phyloP scores from a whole-genome alignment of 2,113 vertebrate species.

The Apodemus speciosus region DNA sequence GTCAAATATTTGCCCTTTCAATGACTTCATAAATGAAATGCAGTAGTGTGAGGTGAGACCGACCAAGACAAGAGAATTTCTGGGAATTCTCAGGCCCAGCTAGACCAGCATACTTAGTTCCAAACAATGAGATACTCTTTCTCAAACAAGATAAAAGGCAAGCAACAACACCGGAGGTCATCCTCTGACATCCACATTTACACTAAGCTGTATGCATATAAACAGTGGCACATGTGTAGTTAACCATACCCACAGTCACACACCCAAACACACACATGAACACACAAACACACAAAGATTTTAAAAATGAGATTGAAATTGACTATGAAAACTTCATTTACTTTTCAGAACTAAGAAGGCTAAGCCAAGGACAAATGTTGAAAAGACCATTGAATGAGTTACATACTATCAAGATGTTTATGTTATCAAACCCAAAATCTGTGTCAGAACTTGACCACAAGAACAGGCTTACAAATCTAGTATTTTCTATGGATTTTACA shows the following conservation, averaged over 20 bases:
- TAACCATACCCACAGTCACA: no score
- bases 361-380: background rate
- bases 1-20: background rate
- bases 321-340: background rate
- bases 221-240: background rate
- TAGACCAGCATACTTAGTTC: no score
- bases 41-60: background rate
- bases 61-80: background rate
- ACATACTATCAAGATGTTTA: background rate
- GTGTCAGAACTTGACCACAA: background rate
- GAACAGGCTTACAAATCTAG: background rate
- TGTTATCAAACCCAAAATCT: background rate
- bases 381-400: background rate
- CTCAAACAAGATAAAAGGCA: background rate
- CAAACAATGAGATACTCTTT: background rate
- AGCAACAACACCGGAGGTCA: background rate
- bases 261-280: background rate
- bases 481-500: background rate
- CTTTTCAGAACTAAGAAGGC: background rate
- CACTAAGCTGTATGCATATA: no score
- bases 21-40: background rate
- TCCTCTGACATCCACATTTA: no score
- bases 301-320: background rate
- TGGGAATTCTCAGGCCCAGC: background rate
- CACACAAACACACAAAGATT: background rate